These are phyloP conservation scores for Seriola dumerili DNA, from an alignment of 2,113 vertebrate genomes.

Conservation along the genomic window DNA sequence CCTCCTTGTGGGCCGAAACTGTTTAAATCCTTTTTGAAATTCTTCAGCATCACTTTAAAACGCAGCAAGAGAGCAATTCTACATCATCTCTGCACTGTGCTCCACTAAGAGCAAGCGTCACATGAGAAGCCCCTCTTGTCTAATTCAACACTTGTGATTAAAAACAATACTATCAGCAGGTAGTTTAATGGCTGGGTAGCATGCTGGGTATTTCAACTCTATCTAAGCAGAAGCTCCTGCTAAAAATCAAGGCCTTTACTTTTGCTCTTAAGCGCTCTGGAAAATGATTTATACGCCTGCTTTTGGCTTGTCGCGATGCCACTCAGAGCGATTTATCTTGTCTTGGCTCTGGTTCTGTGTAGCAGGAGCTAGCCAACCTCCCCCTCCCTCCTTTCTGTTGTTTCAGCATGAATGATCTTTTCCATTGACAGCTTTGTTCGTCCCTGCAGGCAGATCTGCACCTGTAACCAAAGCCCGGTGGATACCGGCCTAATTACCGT, in stretches of 20 bases:
- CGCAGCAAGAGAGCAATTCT: constrained; percentile 12
- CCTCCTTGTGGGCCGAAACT: background rate
- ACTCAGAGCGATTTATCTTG: constrained; percentile 76
- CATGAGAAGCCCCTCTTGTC: background rate
- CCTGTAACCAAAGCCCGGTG: constrained; percentile 80
- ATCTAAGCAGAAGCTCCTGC: constrained; percentile 4
- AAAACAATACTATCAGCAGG: constrained; percentile 33
- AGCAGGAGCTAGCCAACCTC: constrained; percentile 44
- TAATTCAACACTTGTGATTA: constrained; percentile 40
- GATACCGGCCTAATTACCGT: constrained; percentile 76
- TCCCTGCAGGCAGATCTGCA: constrained; percentile 73
- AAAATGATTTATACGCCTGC: constrained; percentile 72
- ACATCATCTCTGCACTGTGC: background rate
- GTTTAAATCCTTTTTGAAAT: constrained; percentile 4
- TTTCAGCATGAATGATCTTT: constrained; percentile 79
- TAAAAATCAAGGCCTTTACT: constrained; percentile 51
- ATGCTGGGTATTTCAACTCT: background rate
- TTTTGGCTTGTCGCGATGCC: constrained; percentile 66
- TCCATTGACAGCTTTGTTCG: constrained; percentile 78
- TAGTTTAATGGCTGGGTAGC: constrained; percentile 9
- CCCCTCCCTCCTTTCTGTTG: constrained; percentile 63
- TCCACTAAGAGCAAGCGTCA: background rate
- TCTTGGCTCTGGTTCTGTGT: constrained; percentile 47
- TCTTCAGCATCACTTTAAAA: constrained; percentile 25
- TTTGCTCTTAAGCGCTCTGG: constrained; percentile 51